Base-by-base conservation (phyloP, 2,888 invertebrate genomes). In the Spodoptera picta region DNA sequence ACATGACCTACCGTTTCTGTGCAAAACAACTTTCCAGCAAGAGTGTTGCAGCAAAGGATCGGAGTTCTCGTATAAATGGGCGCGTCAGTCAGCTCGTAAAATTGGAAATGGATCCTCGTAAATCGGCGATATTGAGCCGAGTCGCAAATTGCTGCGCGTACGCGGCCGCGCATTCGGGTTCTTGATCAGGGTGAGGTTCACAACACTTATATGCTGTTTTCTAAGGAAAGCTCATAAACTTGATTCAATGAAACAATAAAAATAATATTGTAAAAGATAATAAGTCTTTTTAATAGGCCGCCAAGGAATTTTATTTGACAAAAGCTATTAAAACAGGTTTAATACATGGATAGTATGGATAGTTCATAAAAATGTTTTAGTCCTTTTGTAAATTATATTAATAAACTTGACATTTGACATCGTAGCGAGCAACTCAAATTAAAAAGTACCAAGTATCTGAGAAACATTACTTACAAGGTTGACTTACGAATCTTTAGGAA, bases 81-180 rank as follows among this genome's bases (percentile, higher is more conserved):
- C 86, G 82, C 83, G 84, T 90, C 87, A 89, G 83, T 81, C 80
- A 80, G 87, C 84, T 90, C 90, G 84, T 92, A 92, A 92, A 92
- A 89, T 91, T 86, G 85, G 84, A 90, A 90, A 91, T 88, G 87
- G 86, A 88, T 90, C 85, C 87, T 90, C 90, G 89, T 90, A 91
- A 92, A 92, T 90, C 88, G 87, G 78, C 81, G 81, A 88, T 88
- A 90, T 88, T 89, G 87, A 90, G 84, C 75, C 79, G 81, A 87
- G 85, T 88, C 84, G 86, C 90, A 90, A 90, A 90, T 90, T 87
- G 89, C 87, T 81, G 84, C 84, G 87, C 86, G 88, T 85, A 90
- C 90, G 89, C 87, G 84, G 86, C 81, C 86, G 87, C 81, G 87
- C 89, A 90, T 89, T 88, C 83, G 80, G 76, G 77, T 83, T 81